Conservation (phyloP, 2,797 vertebrate species). For the Anisognathus igniventris region DNA sequence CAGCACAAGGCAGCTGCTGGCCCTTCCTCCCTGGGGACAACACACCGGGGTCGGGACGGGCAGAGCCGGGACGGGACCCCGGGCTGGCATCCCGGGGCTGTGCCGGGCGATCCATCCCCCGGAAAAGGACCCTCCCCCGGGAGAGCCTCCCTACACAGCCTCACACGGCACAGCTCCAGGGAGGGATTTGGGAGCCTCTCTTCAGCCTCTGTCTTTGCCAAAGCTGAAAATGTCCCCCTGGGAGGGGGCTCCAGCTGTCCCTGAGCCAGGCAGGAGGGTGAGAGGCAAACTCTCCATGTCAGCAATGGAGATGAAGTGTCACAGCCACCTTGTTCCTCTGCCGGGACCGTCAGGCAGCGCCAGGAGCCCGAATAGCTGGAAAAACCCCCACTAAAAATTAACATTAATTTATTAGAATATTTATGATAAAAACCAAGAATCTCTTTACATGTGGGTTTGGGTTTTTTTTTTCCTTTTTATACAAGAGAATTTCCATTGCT, state of each 20-base stretch:
- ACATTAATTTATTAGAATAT: conserved; percentile 80
- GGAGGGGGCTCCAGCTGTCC: background rate
- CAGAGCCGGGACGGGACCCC: background rate
- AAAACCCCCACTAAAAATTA: conserved; percentile 69
- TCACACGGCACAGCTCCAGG: fast-evolving
- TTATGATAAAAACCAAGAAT: conserved; percentile 73
- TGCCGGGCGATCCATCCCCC: fast-evolving
- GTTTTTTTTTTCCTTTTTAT: conserved; percentile 15
- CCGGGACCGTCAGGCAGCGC: fast-evolving
- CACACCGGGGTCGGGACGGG: no score
- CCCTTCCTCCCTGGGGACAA: background rate
- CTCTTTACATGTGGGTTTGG: conserved; percentile 60
- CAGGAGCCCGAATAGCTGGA: background rate
- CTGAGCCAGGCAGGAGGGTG: fast-evolving
- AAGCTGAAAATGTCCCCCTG: background rate
- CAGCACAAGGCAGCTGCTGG: no score
- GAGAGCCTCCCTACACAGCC: background rate
- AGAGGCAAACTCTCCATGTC: background rate
- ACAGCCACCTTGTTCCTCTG: background rate
- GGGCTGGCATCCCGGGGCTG: fast-evolving
- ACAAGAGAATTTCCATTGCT: conserved; percentile 66
- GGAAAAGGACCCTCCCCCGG: background rate
- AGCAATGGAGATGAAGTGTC: fast-evolving
- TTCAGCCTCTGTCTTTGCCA: fast-evolving
- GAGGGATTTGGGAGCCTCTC: background rate